Base-by-base conservation (phyloP, 1,140 invertebrate genomes). In the Drosophila varians region DNA sequence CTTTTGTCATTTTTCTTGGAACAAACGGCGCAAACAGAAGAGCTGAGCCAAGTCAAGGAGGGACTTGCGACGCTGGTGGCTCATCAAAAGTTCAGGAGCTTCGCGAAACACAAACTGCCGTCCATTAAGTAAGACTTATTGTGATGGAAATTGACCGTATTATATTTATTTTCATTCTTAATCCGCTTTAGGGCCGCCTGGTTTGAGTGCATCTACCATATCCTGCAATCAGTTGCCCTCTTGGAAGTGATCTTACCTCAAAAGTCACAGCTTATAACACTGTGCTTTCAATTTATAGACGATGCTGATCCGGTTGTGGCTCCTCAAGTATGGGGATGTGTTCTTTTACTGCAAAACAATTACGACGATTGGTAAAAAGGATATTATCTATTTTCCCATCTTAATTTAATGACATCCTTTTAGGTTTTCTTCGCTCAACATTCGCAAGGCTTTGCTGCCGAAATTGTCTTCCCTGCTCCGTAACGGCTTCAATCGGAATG, bases 31-130 rank as follows among this genome's bases (percentile, higher is more conserved):
- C 91, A 93, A 2, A 84, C 92, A 36, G 93, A 94, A 72, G 75
- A 80, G 1, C 92, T 93, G 53, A 83, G 96, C 21, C 91, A 91
- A 9, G 49, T 88, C 1, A 72, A 74, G 14, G 69, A 79, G 4
- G 77, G 74, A 6, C 6, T 89, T 11, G 11, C 36, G 0, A 57
- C 56, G 4, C 19, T 90, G n/a, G 16, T 90, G 34, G 46, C 46
- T 0, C 93, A 93, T 83, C 83, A 90, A 21, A 95, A 94, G 78
- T 96, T 96, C 91, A 97, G 96, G 96, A 96, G 95, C 78, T 93
- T 94, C 31, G 87, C 92, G 6, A 94, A 93, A 77, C 91, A 93
- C 73, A 93, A 94, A 83, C 80, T 92, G 38, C 53, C 92, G 14
- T 60, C 92, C 19, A 92, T 95, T 19, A 93, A 87, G 92, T 90